Evolutionary conservation across 2,113 vertebrate genomes (phyloP), one percentile per base, ranked within the genome.

Genomic region (Calonectris borealis): DNA sequence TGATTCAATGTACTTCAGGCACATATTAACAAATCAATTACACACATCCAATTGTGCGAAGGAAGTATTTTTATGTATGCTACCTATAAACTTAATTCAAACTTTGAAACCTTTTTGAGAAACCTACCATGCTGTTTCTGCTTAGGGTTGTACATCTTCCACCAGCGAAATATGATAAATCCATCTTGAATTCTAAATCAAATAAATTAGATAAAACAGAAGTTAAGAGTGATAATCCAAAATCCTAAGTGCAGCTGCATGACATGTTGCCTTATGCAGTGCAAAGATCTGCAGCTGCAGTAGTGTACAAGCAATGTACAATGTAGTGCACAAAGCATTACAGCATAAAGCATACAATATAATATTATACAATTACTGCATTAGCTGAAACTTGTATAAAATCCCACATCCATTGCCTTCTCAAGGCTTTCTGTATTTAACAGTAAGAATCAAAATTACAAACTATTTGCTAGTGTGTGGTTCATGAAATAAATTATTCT

Each of bases 131-230:
- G 99, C 91, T 99, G 99, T 66, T 99, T 99, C 96, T 99, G 99
- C 95, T 99, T 99, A 51, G 99, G 99, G 97, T 99, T 99, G 96
- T 99, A 99, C 98, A 99, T 99, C 98, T 99, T 99, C 99, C 99
- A 99, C 99, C 99, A 99, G 25, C 99, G 99, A 98, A 99, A 99
- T 98, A 99, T 99, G 96, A 99, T 97, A 95, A 99, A 99, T 92
- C 99, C 99, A 96, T 99, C 99, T 94, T 99, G 99, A 98, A 99
- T 99, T 98, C 99, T 99, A 94, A 85, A 86, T 40, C 81, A 96
- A 69, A 86, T 11, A 87, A 76, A 93, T 92, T 13, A 83, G 20
- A 93, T 58, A 86, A 93, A 94, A 73, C 8, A 57, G 60, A 46
- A 95, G 38, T 65, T 95, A 65, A 60, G 31, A 92, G 19, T 1